Conservation (phyloP, 92 coral and sea anemone genomes). For the Bergia sp. region DNA sequence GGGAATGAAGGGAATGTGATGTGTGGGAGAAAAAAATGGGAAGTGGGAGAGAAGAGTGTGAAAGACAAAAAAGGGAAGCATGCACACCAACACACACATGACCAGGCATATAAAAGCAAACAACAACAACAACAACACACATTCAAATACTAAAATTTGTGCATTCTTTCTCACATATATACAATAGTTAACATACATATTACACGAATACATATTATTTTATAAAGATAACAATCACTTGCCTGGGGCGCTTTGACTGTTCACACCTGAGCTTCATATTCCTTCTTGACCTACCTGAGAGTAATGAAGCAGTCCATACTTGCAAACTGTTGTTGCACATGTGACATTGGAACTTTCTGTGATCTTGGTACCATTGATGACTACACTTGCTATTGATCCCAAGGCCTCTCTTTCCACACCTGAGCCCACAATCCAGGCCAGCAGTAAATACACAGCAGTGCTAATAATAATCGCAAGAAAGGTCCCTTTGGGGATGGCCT, state of each 20-base stretch:
- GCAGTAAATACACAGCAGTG: slow-evolving; percentile 78
- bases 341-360: slow-evolving; percentile 33
- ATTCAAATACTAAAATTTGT: no score
- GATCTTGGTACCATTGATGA: slow-evolving; percentile 49
- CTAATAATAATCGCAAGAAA: slow-evolving; percentile 87
- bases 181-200: no score
- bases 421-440: slow-evolving; percentile 91
- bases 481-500: slow-evolving; percentile 97
- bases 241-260: background rate
- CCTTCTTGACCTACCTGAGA: slow-evolving; percentile 71
- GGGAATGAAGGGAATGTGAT: background rate
- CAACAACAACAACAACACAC: no score
- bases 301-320: slow-evolving; percentile 82
- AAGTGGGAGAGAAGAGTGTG: background rate
- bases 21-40: background rate
- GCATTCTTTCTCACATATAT: no score
- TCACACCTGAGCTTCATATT: no score
- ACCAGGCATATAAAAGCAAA: no score
- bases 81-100: background rate
- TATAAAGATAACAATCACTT: no score
- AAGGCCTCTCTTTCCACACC: slow-evolving; percentile 80
- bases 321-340: slow-evolving; percentile 70
- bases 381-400: slow-evolving; percentile 62
- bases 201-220: no score
- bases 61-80: background rate